Evolutionary conservation across 30 jellyfish, hydroid and myxozoan species (phyloP), one percentile per base, ranked within the genome.

Genomic region (Sanderia malayensis): DNA sequence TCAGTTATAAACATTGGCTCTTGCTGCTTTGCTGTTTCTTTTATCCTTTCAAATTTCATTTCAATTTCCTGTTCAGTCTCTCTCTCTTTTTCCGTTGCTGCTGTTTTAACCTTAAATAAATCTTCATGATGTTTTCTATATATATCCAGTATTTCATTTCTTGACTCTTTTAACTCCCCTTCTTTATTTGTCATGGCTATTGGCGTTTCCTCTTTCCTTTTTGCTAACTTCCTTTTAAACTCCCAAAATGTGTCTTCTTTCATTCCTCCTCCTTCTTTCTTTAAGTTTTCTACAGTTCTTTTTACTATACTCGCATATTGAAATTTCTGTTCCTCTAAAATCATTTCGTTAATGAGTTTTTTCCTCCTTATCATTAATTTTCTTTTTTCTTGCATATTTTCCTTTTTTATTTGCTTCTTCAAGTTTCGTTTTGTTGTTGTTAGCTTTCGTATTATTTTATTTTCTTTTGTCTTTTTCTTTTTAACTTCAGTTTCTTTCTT

Each of bases 191-290:
- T 53, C 75, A 73, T 73, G 19, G 63, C 74, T 28, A 55, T 30
- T 4, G 8, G 24, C 29, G 25, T 44, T 41, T 73, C 75, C 31
- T 73, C 22, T 21, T 22, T 29, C 57, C 25, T 55, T 2, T 25
- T 58, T 73, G 53, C 74, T 32, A 73, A 30, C 24, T 73, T 73
- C 74, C 64, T 31, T 2, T 58, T 73, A 47, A 73, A 73, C 23
- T 73, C 75, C 85, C 85, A 53, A 29, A 72, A 72, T 4, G 74
- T 72, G 24, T 33, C 30, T 32, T 72, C 74, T 53, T 53, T 72
- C 84, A 72, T 72, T 4, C 84, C 84, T n/a, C 64, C 74, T 72
- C 84, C 84, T 32, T 1, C 65, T 30, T 34, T 72, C 37, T 63
- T 53, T 62, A 72, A 58, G 53, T 72, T 58, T 2, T 72, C 24